Evolutionary conservation across 2,888 invertebrate genomes (phyloP).

Genomic region (Brenthis ino): DNA sequence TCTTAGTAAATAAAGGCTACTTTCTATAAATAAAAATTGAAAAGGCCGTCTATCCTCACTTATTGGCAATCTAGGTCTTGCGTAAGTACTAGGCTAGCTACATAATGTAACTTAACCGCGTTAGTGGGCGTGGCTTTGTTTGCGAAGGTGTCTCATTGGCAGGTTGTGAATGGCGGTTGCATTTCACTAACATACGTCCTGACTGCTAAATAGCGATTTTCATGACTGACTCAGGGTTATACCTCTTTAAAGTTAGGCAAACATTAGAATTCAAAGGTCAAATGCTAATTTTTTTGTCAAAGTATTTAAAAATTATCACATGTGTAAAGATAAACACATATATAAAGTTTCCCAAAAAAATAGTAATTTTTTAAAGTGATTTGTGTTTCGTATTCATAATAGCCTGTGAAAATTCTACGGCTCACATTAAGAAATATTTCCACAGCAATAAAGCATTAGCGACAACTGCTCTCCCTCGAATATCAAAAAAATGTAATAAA

Average conservation of each 20-base stretch:
- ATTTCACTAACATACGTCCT: constrained; percentile 66
- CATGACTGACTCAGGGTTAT: constrained; percentile 42
- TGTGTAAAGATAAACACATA: background rate
- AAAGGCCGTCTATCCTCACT: constrained; percentile 22
- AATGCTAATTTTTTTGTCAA: background rate
- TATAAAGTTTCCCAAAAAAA: too few species aligned
- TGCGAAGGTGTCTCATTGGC: constrained; percentile 63
- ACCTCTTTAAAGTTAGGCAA: constrained; percentile 18
- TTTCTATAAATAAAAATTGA: constrained; percentile 19
- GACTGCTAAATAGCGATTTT: constrained; percentile 62
- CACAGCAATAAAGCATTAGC: constrained; percentile 28
- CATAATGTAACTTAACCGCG: constrained; percentile 45
- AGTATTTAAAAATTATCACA: background rate
- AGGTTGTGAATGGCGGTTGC: constrained; percentile 63
- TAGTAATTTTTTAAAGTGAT: too few species aligned
- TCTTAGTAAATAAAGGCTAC: background rate
- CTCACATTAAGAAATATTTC: constrained; percentile 26
- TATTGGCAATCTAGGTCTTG: constrained; percentile 39
- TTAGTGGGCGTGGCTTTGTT: constrained; percentile 68
- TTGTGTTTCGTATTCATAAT: constrained; percentile 14
- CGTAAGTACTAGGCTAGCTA: constrained; percentile 41
- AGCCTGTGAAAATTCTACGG: constrained; percentile 15
- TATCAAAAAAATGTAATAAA: constrained; percentile 28
- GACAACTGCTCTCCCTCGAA: constrained; percentile 30
- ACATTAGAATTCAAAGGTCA: constrained; percentile 11